These are phyloP conservation scores for Probaryconus sp. DNA, from an alignment of 1,140 invertebrate genomes.

Conservation along the genomic window DNA sequence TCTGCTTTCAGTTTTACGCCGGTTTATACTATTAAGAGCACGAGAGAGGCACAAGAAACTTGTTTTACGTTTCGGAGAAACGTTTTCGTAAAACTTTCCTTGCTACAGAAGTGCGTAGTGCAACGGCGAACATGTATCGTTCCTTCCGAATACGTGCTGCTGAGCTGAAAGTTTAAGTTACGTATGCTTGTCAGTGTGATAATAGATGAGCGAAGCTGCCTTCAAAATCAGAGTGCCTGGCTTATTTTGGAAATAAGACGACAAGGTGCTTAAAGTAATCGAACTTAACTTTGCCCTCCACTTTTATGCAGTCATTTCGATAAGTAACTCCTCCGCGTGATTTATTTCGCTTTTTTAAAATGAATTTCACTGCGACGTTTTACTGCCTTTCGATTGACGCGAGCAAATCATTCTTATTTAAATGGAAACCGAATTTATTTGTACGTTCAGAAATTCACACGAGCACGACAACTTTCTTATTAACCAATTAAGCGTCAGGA, in stretches of 20 bases:
- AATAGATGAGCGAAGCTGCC: constrained; percentile 27
- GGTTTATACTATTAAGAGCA: constrained; percentile 33
- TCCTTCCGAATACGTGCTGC: constrained; percentile 29
- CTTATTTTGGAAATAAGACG: background rate
- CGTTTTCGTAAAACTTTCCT: constrained; percentile 37
- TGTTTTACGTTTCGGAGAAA: constrained; percentile 45
- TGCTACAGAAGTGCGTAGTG: constrained; percentile 23
- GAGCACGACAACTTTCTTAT: background rate
- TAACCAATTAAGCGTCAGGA: constrained; percentile 9
- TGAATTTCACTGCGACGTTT: background rate
- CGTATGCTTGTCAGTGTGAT: constrained; percentile 38
- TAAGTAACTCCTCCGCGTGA: constrained; percentile 31
- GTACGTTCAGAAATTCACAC: background rate
- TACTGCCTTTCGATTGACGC: background rate
- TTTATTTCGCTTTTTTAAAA: background rate
- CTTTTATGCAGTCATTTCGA: constrained; percentile 27
- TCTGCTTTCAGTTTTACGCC: constrained; percentile 36
- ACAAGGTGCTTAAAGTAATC: background rate
- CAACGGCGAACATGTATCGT: constrained; percentile 21
- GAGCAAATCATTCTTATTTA: constrained; percentile 8
- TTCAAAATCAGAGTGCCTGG: constrained; percentile 26
- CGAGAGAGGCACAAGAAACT: constrained; percentile 26
- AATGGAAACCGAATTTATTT: background rate
- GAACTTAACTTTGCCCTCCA: constrained; percentile 1
- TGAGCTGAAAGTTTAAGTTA: constrained; percentile 33